These are phyloP conservation scores for Cynopterus sphinx DNA, from an alignment of 2,797 vertebrate genomes.

Conservation along the genomic window DNA sequence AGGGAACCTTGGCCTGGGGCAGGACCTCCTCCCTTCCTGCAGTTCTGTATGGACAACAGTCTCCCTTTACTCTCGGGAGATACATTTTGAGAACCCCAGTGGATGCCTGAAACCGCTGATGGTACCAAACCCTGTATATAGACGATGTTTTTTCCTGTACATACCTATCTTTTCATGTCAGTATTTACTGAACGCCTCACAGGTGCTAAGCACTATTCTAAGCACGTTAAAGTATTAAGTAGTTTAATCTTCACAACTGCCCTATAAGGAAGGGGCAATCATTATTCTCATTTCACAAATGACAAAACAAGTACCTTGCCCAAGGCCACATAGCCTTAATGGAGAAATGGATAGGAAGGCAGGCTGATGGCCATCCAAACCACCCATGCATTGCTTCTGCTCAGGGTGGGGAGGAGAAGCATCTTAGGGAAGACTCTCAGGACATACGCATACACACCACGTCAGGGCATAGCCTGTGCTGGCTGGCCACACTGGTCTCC, in stretches of 20 bases:
- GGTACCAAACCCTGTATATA: background rate
- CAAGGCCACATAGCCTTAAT: background rate
- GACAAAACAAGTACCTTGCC: background rate
- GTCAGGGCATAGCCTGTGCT: background rate
- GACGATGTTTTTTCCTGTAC: no score
- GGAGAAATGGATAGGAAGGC: background rate
- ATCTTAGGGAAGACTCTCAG: background rate
- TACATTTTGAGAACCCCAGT: background rate
- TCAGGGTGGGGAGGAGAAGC: background rate
- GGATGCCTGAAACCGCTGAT: background rate
- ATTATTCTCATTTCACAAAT: background rate
- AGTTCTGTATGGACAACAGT: background rate
- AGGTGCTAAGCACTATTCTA: background rate
- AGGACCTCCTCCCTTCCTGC: background rate
- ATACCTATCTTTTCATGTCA: background rate
- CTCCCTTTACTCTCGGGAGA: background rate
- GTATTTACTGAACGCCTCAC: rapidly evolving
- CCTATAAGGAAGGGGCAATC: background rate
- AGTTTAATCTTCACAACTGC: background rate
- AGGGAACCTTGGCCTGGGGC: background rate
- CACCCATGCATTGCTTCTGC: background rate
- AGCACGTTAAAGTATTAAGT: background rate
- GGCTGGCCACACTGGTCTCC: background rate
- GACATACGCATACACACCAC: rapidly evolving
- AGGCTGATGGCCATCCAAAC: background rate